Base-by-base conservation (phyloP, 2,888 invertebrate genomes). In the Alloplasta piceator region DNA sequence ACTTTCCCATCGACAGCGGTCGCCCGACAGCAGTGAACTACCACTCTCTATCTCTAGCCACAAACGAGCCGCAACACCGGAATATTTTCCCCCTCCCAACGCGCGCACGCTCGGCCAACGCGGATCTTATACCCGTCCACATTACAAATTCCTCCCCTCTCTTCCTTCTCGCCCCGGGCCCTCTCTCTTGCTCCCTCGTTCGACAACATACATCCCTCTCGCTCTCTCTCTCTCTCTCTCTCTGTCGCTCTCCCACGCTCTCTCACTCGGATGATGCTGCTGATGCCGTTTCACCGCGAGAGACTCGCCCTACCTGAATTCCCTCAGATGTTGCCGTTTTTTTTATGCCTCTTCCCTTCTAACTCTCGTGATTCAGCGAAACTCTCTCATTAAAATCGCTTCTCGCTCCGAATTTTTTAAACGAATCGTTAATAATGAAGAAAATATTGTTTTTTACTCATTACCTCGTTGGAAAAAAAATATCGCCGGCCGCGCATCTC, bases 1-100 rank as follows among this genome's bases (percentile, higher is more conserved):
- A 26, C 26, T 26, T 52, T 77, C 60, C 67, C 75, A 68, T 63
- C 75, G 75, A 78, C 67, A 72, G 71, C 78, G 82, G 78, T 63
- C 67, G 48, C 36, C 50, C 68, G 68, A 60, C 43, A 61, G 56
- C 66, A 39, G 52, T 75, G 55, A 43, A 68, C 70, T 48, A 60
- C 66, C n/a, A 14, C 48, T 50, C 63, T 39, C 46, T n/a, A 14
- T 26, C 26, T 26, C 26, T 26, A 52, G 7, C 14, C 10, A 16
- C 1, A 55, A 7, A 41, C 6, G 14, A 26, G 26, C 26, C 16
- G 43, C 7, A 16, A 43, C 4, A 9, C 5, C 66, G n/a, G 48
- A 48, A 6, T n/a, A 48, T 48, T 5, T 43, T 6, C 46, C 50
- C 9, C 9, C 14, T 12, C 41, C 7, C 38, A 16, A 16, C 68